These are phyloP conservation scores for Watsonalla cultraria DNA, from an alignment of 2,888 invertebrate genomes.

Conservation along the genomic window DNA sequence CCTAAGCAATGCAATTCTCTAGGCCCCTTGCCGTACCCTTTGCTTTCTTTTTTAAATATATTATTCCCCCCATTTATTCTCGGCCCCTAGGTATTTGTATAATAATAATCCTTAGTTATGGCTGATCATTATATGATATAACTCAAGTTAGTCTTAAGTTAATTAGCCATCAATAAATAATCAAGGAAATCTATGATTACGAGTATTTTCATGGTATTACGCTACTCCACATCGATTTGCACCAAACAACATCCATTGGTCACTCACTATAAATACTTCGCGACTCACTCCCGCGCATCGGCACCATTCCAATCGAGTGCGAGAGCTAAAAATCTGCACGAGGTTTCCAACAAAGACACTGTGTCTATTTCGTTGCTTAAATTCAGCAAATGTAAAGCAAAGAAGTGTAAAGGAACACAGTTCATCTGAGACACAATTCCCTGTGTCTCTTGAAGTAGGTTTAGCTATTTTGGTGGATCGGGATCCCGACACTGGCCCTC, in stretches of 20 bases:
- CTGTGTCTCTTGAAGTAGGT: slow-evolving; percentile 16
- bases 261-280: slow-evolving; percentile 55
- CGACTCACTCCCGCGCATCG: slow-evolving; percentile 57
- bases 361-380: slow-evolving; percentile 2
- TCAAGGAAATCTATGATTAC: no score
- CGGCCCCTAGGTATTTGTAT: no score
- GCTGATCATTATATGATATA: no score
- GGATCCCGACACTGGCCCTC: slow-evolving; percentile 34
- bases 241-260: slow-evolving; percentile 30
- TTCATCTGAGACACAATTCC: slow-evolving; percentile 13
- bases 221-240: slow-evolving; percentile 10
- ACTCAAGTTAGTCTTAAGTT: no score
- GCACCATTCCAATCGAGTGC: slow-evolving; percentile 54
- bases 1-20: no score
- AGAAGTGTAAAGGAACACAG: not conserved
- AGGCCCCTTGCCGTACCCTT: no score
- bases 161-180: no score
- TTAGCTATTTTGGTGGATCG: slow-evolving; percentile 30
- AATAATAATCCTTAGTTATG: no score
- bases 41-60: no score
- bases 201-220: not conserved
- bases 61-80: no score
- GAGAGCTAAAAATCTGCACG: slow-evolving; percentile 11
- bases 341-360: slow-evolving; percentile 28
- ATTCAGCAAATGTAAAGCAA: not conserved